Percentiles rank a stretch among this genome's conserved stretches.
Evolutionary conservation across 2,797 vertebrate genomes (phyloP).

Genomic region (Fistularia commersonii): DNA sequence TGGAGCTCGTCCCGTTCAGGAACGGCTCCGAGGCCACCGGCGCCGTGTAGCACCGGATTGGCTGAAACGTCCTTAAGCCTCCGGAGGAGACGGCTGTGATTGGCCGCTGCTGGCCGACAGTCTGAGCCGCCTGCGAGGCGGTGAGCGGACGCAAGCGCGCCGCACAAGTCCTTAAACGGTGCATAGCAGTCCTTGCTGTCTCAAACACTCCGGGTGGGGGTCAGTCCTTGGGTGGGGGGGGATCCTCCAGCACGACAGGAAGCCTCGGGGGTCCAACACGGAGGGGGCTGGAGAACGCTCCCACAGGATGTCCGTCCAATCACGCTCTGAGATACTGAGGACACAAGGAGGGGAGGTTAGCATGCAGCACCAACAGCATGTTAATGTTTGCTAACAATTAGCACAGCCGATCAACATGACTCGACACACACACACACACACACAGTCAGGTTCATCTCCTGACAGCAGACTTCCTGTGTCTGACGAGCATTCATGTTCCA

Average conservation of each 20-base stretch:
- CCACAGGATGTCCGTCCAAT: too few species aligned
- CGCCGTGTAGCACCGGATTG: constrained; percentile 85
- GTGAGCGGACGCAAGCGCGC: constrained; percentile 89
- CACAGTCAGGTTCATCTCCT: too few species aligned
- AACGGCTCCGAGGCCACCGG: constrained; percentile 95
- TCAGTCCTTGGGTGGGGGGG: too few species aligned
- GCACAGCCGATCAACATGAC: too few species aligned
- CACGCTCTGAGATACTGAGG: too few species aligned
- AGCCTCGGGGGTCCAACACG: constrained; percentile 25
- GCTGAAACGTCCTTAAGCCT: constrained; percentile 86
- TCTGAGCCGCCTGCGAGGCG: constrained; percentile 90
- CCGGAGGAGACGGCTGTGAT: constrained; percentile 46
- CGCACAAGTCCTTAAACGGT: constrained; percentile 98
- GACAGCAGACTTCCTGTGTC: too few species aligned
- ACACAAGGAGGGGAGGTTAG: too few species aligned
- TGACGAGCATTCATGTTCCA: too few species aligned
- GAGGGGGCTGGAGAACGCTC: too few species aligned
- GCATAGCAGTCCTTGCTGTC: constrained; percentile 78
- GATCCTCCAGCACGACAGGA: constrained; percentile 21
- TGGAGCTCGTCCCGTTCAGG: constrained; percentile 89
- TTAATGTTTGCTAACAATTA: too few species aligned
- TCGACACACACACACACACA: too few species aligned
- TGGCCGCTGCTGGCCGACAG: constrained; percentile 79
- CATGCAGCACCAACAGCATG: too few species aligned
- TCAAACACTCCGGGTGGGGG: constrained; percentile 36